Base-by-base conservation (phyloP, 1,140 invertebrate genomes). In the Drosophila obscura region DNA sequence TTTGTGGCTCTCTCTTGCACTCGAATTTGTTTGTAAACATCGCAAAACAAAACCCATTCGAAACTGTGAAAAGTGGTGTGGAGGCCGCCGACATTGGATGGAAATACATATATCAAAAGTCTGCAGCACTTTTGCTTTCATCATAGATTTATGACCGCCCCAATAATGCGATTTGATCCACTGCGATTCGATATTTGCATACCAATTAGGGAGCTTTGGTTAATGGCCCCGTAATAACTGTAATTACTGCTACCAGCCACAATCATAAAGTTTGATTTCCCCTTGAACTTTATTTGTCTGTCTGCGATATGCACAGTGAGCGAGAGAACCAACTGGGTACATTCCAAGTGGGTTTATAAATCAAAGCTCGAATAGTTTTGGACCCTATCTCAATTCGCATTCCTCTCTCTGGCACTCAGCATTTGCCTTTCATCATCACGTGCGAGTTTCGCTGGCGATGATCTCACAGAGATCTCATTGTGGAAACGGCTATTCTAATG, bases 21-120 rank as follows among this genome's bases (percentile, higher is more conserved):
- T 82, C 81, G 74, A 55, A 57, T 75, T 85, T 87, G 82, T 85
- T 85, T 87, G 80, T 82, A 87, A 85, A 85, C 81, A 87, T 31
- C 39, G 9, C n/a, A 55, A 66, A 46, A 19, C 13, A 28, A 53
- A 63, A 49, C 26, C 31, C 8, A 76, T 65, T 53, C 41, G 45
- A 80, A 84, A 75, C 74, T 81, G 69, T 68, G 73, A 78, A 84
- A 82, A 74, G 15, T 49, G 72, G 55, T 87, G 62, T 4, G 4
- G 35, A 11, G 35, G 35, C 9, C 35, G 11, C 2, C 7, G 28
- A 35, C 43, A 52, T 61, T 67, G 60, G 31, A 31, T 31, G 31
- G 31, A 31, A 31, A 31, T 31, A 31, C 5, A 28, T 28, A 28
- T 60, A 71, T 24, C 72, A 73, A n/a, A 58, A 49, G 63, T 51